Conservation (phyloP, 2,888 invertebrate species). For the Neoascia interrupta region DNA sequence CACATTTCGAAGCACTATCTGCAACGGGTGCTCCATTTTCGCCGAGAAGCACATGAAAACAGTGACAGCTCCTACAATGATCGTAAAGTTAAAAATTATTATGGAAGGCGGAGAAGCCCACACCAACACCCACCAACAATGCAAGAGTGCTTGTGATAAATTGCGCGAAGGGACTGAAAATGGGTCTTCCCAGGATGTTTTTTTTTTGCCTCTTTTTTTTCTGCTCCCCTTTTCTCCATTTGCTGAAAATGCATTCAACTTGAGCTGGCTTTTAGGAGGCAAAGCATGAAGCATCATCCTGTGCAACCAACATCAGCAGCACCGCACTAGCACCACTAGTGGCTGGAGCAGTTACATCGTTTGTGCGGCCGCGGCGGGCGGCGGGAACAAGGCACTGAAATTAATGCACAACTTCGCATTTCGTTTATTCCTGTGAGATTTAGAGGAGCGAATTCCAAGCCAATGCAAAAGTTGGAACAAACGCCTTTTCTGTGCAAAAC, state of each 20-base stretch:
- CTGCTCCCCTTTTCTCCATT: too few relatives aligned
- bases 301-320: too few relatives aligned
- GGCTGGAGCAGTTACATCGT: slow-evolving; percentile 8
- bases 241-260: slow-evolving; percentile 46
- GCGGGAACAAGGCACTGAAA: slow-evolving; percentile 14
- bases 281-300: too few relatives aligned
- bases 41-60: slow-evolving; percentile 51
- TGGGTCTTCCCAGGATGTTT: slow-evolving; percentile 6
- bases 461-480: slow-evolving; percentile 60
- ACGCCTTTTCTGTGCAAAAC: slow-evolving; percentile 55
- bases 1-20: slow-evolving; percentile 44
- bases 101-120: slow-evolving; percentile 40
- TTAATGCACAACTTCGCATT: slow-evolving; percentile 64
- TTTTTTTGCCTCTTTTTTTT: too few relatives aligned
- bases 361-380: background rate
- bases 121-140: slow-evolving; percentile 44
- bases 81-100: slow-evolving; percentile 67
- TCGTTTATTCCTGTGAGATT: slow-evolving; percentile 60
- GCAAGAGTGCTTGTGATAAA: slow-evolving; percentile 56
- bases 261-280: slow-evolving; percentile 19
- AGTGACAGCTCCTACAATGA: slow-evolving; percentile 63
- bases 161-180: slow-evolving; percentile 44
- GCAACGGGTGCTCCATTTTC: slow-evolving; percentile 27
- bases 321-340: too few relatives aligned
- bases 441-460: slow-evolving; percentile 58